A percentile compares a stretch with the other conserved stretches of the same genome.
These are phyloP conservation scores for Lysandra coridon DNA, from an alignment of 2,888 invertebrate species.

Conservation along the genomic window DNA sequence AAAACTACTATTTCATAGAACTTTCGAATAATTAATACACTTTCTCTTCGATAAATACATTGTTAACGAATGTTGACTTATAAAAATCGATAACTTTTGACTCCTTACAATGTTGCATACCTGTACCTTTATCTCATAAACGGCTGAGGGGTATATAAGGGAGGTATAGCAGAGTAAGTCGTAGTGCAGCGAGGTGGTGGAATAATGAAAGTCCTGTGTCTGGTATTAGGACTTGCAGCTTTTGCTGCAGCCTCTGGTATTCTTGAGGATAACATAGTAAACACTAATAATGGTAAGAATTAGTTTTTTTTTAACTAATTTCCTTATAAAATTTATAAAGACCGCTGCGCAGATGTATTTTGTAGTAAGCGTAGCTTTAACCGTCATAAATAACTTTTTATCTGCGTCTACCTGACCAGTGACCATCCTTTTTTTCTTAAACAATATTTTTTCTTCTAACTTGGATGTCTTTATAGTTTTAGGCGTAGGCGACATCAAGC, in stretches of 20 bases:
- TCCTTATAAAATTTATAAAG: too few relatives aligned
- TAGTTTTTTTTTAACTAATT: background rate
- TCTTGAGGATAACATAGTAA: constrained; percentile 35
- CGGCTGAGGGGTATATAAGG: constrained; percentile 18
- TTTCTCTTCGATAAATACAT: constrained; percentile 1
- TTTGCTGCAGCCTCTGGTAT: constrained; percentile 41
- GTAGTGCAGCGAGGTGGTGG: constrained; percentile 8
- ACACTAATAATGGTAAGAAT: constrained; percentile 50
- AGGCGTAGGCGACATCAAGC: constrained; percentile 69
- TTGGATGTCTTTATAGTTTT: constrained; percentile 37
- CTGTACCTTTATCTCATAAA: constrained; percentile 36
- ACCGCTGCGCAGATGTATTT: too few relatives aligned
- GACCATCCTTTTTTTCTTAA: too few relatives aligned
- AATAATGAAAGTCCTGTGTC: constrained; percentile 42
- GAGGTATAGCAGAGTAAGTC: background rate
- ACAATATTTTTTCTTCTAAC: background rate
- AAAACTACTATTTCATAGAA: background rate
- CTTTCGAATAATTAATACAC: background rate
- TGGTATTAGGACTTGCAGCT: constrained; percentile 42
- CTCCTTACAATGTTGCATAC: constrained; percentile 1
- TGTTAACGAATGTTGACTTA: background rate
- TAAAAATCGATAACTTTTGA: constrained; percentile 17
- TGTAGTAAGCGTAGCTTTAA: too few relatives aligned
- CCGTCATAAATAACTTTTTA: too few relatives aligned
- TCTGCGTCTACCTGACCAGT: too few relatives aligned